Conservation (phyloP, 2,888 invertebrate species). For the Aspidapion aeneum region DNA sequence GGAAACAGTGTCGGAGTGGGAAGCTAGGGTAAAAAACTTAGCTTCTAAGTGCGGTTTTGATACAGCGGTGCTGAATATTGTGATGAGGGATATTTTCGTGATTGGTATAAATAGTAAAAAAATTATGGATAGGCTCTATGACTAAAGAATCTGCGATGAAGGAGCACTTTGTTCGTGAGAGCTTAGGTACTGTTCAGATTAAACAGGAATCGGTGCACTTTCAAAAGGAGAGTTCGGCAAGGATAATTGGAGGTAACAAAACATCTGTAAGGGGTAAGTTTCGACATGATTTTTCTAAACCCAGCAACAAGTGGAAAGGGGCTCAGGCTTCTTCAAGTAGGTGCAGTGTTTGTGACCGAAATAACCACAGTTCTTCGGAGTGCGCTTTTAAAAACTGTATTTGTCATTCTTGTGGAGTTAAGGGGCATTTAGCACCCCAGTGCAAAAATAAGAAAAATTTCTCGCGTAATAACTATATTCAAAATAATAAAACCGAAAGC, state of each 20-base stretch:
- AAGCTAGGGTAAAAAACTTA: no score
- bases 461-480: neutral
- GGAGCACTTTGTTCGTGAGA: no score
- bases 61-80: no score
- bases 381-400: conserved; percentile 11
- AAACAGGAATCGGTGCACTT: neutral
- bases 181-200: neutral
- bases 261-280: neutral
- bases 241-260: neutral
- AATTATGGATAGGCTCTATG: no score
- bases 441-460: conserved; percentile 13
- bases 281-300: neutral
- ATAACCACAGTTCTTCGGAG: neutral
- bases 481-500: neutral
- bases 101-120: no score
- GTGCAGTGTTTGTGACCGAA: conserved; percentile 9
- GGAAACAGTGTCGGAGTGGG: no score
- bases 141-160: no score
- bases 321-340: neutral
- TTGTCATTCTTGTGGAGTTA: conserved; percentile 18
- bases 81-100: no score
- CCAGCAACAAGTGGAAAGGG: neutral
- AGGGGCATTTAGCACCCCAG: conserved; percentile 19
- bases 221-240: neutral
- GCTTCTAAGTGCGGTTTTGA: no score